These are phyloP conservation scores for Hartigia nigra DNA, from an alignment of 2,888 invertebrate species.

Conservation along the genomic window DNA sequence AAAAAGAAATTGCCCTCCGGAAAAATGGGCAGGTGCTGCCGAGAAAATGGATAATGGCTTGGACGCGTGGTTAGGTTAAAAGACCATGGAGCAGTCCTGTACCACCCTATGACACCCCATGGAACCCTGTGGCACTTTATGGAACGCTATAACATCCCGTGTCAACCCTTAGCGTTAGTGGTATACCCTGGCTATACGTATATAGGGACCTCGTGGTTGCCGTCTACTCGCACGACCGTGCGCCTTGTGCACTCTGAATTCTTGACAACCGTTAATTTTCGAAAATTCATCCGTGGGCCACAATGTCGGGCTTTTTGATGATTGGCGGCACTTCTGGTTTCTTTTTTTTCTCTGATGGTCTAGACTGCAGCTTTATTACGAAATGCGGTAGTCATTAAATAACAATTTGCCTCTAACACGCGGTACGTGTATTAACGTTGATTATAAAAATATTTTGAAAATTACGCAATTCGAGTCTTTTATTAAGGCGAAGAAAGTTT, in stretches of 20 bases:
- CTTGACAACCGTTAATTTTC: neutral
- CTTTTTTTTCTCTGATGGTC: neutral
- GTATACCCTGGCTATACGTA: neutral
- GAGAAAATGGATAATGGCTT: slow-evolving; percentile 1
- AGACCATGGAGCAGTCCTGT: neutral
- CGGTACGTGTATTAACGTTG: neutral
- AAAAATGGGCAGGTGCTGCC: slow-evolving; percentile 7
- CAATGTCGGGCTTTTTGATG: neutral
- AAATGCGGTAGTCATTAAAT: neutral
- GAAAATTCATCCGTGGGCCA: neutral
- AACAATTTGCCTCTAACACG: neutral
- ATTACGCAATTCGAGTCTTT: neutral
- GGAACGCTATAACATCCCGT: neutral
- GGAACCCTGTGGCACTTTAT: neutral
- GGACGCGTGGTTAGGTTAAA: slow-evolving; percentile 2
- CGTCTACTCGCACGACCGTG: neutral
- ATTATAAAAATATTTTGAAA: neutral
- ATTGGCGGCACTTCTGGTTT: neutral
- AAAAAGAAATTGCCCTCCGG: neutral
- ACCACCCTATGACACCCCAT: neutral
- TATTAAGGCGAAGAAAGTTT: neutral
- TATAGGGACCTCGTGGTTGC: neutral
- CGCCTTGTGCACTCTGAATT: neutral
- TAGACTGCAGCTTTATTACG: neutral
- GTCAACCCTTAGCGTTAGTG: neutral